Base-by-base conservation (phyloP, 2,888 invertebrate species). In the Agrypnus murinus region DNA sequence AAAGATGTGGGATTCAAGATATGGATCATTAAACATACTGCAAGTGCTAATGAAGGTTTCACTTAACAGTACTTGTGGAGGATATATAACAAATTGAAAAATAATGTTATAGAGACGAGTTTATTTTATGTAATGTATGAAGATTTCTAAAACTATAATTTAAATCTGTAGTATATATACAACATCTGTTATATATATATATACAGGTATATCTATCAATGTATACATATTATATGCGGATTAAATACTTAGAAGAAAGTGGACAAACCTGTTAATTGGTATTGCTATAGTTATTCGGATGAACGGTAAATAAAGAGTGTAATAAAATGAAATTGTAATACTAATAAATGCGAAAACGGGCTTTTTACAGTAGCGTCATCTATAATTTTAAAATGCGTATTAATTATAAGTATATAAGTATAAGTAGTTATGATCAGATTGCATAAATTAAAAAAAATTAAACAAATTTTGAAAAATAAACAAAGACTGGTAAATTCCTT, bases 201-300 rank as follows among this genome's bases (percentile, higher is more conserved):
- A 5, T 25, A 32, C 14, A 10, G 12, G 36, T 32, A 55, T 55
- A 25, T 55, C 55, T 34, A 34, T 25, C 25, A 25, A 25, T 5
- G 25, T 25, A 5, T 25, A 25, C 5, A 5, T 5, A 5, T 3
- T 3, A 5, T 5, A 25, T 25, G 25, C 3, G 15, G 55, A 34
- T 46, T 50, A 25, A 63, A 55, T 12, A 32, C 15, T 5, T 34
- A 32, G 57, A 69, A 69, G 68, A 69, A 69, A 69, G 68, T 63
- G 63, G 68, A 19, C 38, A 40, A 34, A 63, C 68, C 32, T 32
- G 68, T 60, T 48, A 48, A 48, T 19, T 25, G 25, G 48, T 25
- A 25, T 25, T 25, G 25, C 25, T 25, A 25, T 25, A 25, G 5
- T 25, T 25, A 25, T 25, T 25, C 25, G 25, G 25, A 25, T 25